Conservation (phyloP, 2,797 vertebrate genomes). For the Acipenser transmontanus region DNA sequence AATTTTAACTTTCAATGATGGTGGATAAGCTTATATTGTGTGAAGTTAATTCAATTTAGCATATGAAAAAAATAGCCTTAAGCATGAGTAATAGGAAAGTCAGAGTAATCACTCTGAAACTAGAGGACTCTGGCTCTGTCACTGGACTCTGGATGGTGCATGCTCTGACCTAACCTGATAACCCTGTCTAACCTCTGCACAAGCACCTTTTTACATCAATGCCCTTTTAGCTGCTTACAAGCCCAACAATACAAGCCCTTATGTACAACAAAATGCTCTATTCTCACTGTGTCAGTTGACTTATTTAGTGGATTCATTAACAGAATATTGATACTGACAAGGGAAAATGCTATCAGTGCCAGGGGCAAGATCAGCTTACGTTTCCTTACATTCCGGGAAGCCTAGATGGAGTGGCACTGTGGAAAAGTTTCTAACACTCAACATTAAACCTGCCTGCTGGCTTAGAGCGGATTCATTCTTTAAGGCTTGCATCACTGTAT, state of each 20-base stretch:
- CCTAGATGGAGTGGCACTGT: no score
- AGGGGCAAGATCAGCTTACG: slow-evolving; percentile 47
- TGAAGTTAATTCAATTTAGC: no score
- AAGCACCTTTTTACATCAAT: slow-evolving; percentile 42
- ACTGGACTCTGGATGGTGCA: slow-evolving; percentile 21
- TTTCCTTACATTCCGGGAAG: slow-evolving; percentile 1
- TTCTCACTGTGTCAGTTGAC: slow-evolving; percentile 42
- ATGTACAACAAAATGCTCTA: slow-evolving; percentile 47
- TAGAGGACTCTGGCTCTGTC: not conserved
- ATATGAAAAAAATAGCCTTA: no score
- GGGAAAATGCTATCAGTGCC: slow-evolving; percentile 30
- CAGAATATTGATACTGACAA: slow-evolving; percentile 43
- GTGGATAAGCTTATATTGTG: no score
- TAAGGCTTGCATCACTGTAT: no score
- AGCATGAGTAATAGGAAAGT: no score
- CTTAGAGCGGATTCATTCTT: no score
- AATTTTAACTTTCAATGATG: no score
- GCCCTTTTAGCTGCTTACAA: slow-evolving; percentile 37
- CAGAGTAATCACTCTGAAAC: no score
- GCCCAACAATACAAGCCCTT: slow-evolving; percentile 49
- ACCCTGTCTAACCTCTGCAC: slow-evolving; percentile 27
- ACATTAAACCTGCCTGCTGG: no score
- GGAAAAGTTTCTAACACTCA: no score
- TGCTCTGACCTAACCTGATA: slow-evolving; percentile 40
- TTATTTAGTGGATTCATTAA: slow-evolving; percentile 58